Evolutionary conservation across 1,140 invertebrate species (phyloP), one percentile per base, ranked within the genome.

Genomic region (Hylyphantes graminicola): DNA sequence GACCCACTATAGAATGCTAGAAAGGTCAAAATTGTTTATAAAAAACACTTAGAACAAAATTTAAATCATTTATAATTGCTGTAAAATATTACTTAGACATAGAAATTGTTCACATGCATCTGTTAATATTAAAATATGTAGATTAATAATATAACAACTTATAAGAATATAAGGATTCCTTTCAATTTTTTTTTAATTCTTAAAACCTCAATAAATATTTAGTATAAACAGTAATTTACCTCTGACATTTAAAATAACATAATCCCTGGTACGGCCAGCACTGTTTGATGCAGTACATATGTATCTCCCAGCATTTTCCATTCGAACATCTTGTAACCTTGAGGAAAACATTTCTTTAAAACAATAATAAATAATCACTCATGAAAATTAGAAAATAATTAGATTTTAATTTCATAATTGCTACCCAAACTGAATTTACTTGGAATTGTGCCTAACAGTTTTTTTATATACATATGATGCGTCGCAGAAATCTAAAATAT

Each of bases 231-330:
- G 35, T 35, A 68, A 77, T 87, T 88, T 87, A 90, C 90, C 88
- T 87, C 86, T 70, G 12, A 91, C 88, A 74, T 87, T 88, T 8
- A 91, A 87, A 21, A 88, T 72, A 63, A 89, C 87, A 86, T 88
- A 90, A 84, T 89, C 90, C 72, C 88, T 81, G 10, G 78, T 78
- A 21, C 86, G 85, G 55, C 90, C 90, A 73, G 87, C 89, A n/a
- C 87, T 83, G 84, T 88, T 90, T 8, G 88, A 86, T 35, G 89
- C 90, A n/a, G 88, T 89, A 86, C 86, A 87, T 65, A 93, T 92
- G 87, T 95, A 96, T 86, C 91, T 91, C 74, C 94, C 94, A 85
- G 91, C 91, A 88, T 95, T 93, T 61, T 92, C 91, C 19, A 90
- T 63, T 51, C 87, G 67, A 11, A 94, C 90, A 70, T 91, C 89